A percentile compares a stretch with the other conserved stretches of the same genome.
phyloP scores from a whole-genome alignment of 2,888 invertebrate species.

The Pandemis corylana region DNA sequence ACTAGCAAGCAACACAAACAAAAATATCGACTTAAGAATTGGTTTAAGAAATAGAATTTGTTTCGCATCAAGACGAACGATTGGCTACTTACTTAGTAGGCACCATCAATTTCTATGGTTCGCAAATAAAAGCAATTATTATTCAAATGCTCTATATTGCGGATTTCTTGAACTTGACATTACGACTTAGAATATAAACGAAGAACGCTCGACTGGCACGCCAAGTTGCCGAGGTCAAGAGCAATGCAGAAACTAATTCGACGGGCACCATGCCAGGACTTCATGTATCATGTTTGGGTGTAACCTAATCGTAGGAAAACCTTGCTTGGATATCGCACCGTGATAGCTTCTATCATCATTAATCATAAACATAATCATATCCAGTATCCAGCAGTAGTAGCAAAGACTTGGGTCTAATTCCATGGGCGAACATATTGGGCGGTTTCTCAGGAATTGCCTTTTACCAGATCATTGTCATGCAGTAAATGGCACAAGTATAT shows the following conservation, averaged over 20 bases:
- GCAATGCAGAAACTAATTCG: conserved; percentile 33
- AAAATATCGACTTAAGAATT: neutral
- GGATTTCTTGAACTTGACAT: conserved; percentile 38
- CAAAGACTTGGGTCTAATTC: neutral
- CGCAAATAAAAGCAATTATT: conserved; percentile 2
- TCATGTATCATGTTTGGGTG: conserved; percentile 21
- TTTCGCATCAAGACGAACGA: no score
- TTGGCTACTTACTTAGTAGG: no score
- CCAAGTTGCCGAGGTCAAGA: conserved; percentile 37
- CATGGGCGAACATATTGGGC: neutral
- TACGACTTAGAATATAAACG: conserved; percentile 29
- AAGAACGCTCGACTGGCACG: conserved; percentile 8
- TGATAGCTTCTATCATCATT: neutral
- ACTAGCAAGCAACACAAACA: no score
- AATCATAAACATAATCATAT: neutral
- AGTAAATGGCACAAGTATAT: no score
- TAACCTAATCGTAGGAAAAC: neutral
- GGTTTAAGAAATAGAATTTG: neutral
- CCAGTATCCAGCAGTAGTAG: neutral
- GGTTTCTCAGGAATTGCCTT: no score
- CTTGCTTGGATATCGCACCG: neutral
- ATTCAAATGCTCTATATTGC: conserved; percentile 21
- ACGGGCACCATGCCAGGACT: conserved; percentile 38
- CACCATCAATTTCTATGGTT: neutral
- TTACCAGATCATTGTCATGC: neutral